Conservation (phyloP, 2,113 vertebrate species). For the Mixornis gularis region DNA sequence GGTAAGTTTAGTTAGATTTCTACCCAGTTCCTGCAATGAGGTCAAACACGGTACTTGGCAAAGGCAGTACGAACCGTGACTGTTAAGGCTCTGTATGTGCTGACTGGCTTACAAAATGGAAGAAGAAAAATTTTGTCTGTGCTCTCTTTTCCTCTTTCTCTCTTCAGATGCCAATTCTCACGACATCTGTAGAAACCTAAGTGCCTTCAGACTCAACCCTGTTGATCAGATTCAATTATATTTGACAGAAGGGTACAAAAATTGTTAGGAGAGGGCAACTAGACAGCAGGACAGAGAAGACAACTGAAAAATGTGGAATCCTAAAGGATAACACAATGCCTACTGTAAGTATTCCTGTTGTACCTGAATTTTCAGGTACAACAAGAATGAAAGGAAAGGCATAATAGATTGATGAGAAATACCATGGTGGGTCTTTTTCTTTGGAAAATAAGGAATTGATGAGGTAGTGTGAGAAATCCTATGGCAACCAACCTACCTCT, state of each 20-base stretch:
- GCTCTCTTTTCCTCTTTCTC: not conserved
- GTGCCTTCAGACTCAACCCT: not conserved
- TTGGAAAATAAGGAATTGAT: not conserved
- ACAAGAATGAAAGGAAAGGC: not conserved
- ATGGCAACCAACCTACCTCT: not conserved
- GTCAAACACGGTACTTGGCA: not conserved
- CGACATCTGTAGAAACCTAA: not conserved
- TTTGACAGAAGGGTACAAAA: not conserved
- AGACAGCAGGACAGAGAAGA: not conserved
- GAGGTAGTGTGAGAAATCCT: not conserved
- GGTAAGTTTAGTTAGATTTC: not conserved
- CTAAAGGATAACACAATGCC: not conserved
- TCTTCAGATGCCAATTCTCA: not conserved
- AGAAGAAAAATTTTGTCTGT: not conserved
- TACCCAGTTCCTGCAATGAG: not conserved
- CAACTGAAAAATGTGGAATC: not conserved
- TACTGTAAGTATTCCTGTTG: not conserved
- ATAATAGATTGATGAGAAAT: not conserved
- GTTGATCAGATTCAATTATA: not conserved
- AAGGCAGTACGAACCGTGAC: not conserved
- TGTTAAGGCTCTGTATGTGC: not conserved
- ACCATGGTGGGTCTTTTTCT: not conserved
- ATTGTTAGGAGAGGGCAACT: not conserved
- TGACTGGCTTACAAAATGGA: not conserved
- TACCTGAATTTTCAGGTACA: not conserved